A percentile compares a stretch with the other conserved stretches of the same genome.
These are phyloP conservation scores for Columba janthina DNA, from an alignment of 2,113 vertebrate species.

Conservation along the genomic window DNA sequence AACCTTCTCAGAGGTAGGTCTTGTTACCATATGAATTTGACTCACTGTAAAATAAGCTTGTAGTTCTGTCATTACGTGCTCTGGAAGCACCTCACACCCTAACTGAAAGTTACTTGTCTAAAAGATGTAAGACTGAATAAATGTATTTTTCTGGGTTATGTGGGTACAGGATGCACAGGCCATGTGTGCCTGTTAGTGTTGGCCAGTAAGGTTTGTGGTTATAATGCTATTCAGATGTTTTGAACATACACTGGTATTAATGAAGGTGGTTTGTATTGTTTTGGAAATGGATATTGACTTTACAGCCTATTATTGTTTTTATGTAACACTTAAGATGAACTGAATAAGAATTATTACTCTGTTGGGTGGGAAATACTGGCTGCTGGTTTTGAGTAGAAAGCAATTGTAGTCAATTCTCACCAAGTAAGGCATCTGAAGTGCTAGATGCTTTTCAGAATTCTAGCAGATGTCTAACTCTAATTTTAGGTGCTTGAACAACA, in stretches of 20 bases:
- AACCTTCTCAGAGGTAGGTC: neutral
- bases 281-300: neutral
- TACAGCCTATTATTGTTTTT: neutral
- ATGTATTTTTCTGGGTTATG: neutral
- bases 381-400: neutral
- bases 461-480: neutral
- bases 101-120: neutral
- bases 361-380: neutral
- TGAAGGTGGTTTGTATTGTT: neutral
- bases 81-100: neutral
- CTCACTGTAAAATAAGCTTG: neutral
- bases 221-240: neutral
- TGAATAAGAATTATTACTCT: neutral
- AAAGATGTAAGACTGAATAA: neutral
- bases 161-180: neutral
- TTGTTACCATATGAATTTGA: neutral
- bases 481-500: conserved; percentile 10
- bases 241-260: neutral
- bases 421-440: neutral
- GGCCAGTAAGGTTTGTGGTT: neutral
- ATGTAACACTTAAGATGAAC: neutral
- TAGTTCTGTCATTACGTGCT: neutral
- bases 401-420: neutral
- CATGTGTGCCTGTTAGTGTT: neutral
- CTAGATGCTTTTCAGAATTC: neutral